Percentiles rank a stretch among this genome's conserved stretches.
These are phyloP conservation scores for Hydrotaea cyrtoneurina DNA, from an alignment of 2,888 invertebrate species.

Conservation along the genomic window DNA sequence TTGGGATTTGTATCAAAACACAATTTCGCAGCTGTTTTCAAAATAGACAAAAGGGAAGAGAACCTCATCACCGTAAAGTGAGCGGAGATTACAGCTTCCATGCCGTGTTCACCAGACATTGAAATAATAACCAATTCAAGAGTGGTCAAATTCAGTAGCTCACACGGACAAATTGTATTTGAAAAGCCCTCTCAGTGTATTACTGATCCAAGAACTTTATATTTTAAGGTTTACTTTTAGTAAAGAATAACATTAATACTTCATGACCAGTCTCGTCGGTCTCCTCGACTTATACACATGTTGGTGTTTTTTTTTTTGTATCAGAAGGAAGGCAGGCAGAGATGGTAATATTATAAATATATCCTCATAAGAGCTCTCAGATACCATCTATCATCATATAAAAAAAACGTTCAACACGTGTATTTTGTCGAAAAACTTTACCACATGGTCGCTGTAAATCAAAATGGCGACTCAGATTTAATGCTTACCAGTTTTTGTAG, in stretches of 20 bases:
- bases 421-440: not conserved
- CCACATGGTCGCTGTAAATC: constrained; percentile 60
- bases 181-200: constrained; percentile 84
- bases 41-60: constrained; percentile 79
- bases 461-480: constrained; percentile 69
- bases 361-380: constrained; percentile 75
- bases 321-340: constrained; percentile 81
- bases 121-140: constrained; percentile 7
- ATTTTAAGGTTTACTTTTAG: constrained; percentile 68
- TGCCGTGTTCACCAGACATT: constrained; percentile 76
- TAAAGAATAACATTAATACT: constrained; percentile 50
- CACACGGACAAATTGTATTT: constrained; percentile 78
- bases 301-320: constrained; percentile 59
- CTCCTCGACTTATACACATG: constrained; percentile 32
- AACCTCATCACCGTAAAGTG: constrained; percentile 84
- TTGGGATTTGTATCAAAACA: constrained; percentile 66
- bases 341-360: constrained; percentile 74
- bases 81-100: constrained; percentile 85
- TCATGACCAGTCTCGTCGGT: constrained; percentile 39
- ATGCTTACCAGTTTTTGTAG: constrained; percentile 99
- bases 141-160: constrained; percentile 71
- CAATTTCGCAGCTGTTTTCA: constrained; percentile 72
- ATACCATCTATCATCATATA: constrained; percentile 80
- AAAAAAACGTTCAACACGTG: constrained; percentile 40
- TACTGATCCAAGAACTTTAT: constrained; percentile 85